phyloP scores from a whole-genome alignment of 2,888 invertebrate species.

The Ischnus inquisitorius region DNA sequence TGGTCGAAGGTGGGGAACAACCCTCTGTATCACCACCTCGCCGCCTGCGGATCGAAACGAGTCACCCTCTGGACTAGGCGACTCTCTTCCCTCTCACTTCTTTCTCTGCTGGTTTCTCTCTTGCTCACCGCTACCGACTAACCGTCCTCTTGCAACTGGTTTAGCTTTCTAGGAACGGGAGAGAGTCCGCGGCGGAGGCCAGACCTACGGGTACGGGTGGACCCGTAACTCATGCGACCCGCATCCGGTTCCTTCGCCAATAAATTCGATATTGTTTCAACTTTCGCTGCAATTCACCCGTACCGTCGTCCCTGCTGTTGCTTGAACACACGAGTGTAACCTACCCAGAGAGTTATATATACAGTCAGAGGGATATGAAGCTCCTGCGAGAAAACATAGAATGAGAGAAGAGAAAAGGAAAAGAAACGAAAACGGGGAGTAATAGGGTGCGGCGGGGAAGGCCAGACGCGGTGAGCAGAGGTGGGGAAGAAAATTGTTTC shows the following conservation, averaged over 20 bases:
- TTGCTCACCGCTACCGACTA: conserved; percentile 42
- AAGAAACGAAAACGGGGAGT: conserved; percentile 31
- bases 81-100: conserved; percentile 37
- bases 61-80: conserved; percentile 50
- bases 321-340: conserved; percentile 54
- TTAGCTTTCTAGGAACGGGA: not conserved
- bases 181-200: conserved; percentile 31
- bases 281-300: conserved; percentile 81
- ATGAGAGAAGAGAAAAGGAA: not conserved
- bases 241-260: conserved; percentile 77
- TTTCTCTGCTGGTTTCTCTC: conserved; percentile 13
- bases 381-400: not conserved
- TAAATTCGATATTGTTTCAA: conserved; percentile 85
- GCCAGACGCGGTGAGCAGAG: conserved; percentile 2
- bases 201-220: conserved; percentile 43
- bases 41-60: conserved; percentile 19
- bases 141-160: conserved; percentile 43
- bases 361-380: conserved; percentile 5
- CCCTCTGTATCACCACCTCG: conserved; percentile 58
- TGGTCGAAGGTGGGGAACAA: conserved; percentile 64
- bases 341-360: conserved; percentile 33
- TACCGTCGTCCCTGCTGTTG: conserved; percentile 53
- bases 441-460: conserved; percentile 44
- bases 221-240: conserved; percentile 74
- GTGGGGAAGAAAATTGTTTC: conserved; percentile 78